Evolutionary conservation across 2,797 vertebrate genomes (phyloP), one percentile per base, ranked within the genome.

Genomic region (Vespertilio murinus): DNA sequence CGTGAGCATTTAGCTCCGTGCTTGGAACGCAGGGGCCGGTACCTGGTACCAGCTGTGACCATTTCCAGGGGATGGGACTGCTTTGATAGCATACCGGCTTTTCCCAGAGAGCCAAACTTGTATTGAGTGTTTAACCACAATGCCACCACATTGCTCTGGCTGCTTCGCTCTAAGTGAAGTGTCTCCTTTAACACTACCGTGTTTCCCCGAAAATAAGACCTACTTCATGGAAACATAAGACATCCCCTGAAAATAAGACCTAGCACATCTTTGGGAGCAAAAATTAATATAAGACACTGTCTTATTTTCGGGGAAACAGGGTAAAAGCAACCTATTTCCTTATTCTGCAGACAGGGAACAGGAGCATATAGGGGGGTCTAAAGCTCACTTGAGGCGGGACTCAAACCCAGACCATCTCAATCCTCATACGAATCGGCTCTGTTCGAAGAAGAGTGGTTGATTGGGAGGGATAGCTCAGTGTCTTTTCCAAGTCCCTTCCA

Each of bases 171-270:
- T n/a, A n/a, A n/a, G 5, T 84, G 6, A 9, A 69, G 73, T 28
- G 49, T 71, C 79, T 94, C 77, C 23, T 78, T 77, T 84, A 87
- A 87, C 56, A 38, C 54, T n/a, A n/a, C n/a, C n/a, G n/a, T n/a
- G n/a, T n/a, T n/a, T n/a, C n/a, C n/a, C n/a, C n/a, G n/a, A n/a
- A n/a, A n/a, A n/a, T n/a, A n/a, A n/a, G n/a, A n/a, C n/a, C n/a
- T n/a, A n/a, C n/a, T n/a, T n/a, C n/a, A n/a, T n/a, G n/a, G n/a
- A n/a, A n/a, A n/a, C n/a, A n/a, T n/a, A n/a, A n/a, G n/a, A n/a
- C n/a, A n/a, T n/a, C n/a, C n/a, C n/a, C n/a, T n/a, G n/a, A n/a
- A n/a, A n/a, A n/a, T n/a, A n/a, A n/a, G n/a, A n/a, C n/a, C n/a
- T n/a, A n/a, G n/a, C n/a, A n/a, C n/a, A n/a, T n/a, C n/a, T n/a